Evolutionary conservation across 2,888 invertebrate species (phyloP).

Genomic region (Neria commutata): DNA sequence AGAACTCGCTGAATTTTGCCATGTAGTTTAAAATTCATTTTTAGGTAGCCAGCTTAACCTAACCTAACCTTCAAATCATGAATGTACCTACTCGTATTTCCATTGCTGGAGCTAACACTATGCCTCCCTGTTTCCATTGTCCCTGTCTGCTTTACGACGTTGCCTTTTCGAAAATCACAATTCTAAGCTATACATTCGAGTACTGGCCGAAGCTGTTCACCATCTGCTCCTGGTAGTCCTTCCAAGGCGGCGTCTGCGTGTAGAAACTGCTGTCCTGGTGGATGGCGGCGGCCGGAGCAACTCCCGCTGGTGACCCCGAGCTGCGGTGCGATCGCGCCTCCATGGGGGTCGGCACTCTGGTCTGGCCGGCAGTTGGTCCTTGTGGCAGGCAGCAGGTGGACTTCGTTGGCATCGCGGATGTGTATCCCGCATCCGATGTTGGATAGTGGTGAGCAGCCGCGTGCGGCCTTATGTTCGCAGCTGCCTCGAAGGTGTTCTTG

Average conservation of each 20-base stretch:
- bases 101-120: background rate
- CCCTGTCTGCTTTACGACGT: too few species aligned
- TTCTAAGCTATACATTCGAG: slow-evolving; percentile 44
- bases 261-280: slow-evolving; percentile 61
- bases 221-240: slow-evolving; percentile 58
- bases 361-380: slow-evolving; percentile 12
- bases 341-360: slow-evolving; percentile 17
- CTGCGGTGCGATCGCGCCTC: slow-evolving; percentile 24
- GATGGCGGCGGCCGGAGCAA: slow-evolving; percentile 26
- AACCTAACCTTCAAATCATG: too few species aligned
- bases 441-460: slow-evolving; percentile 22
- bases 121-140: too few species aligned
- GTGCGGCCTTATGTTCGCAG: slow-evolving; percentile 40
- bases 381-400: slow-evolving; percentile 5
- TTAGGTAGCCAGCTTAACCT: too few species aligned
- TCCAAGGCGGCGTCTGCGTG: slow-evolving; percentile 62
- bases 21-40: too few species aligned
- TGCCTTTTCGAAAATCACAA: too few species aligned
- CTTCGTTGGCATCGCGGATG: slow-evolving; percentile 7
- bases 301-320: slow-evolving; percentile 20
- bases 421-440: slow-evolving; percentile 31
- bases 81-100: background rate
- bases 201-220: slow-evolving; percentile 42
- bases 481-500: slow-evolving; percentile 66
- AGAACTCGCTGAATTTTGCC: too few species aligned